A percentile compares a stretch with the other conserved stretches of the same genome.
Conservation (phyloP, 2,797 vertebrate species). For the Discoglossus pictus region DNA sequence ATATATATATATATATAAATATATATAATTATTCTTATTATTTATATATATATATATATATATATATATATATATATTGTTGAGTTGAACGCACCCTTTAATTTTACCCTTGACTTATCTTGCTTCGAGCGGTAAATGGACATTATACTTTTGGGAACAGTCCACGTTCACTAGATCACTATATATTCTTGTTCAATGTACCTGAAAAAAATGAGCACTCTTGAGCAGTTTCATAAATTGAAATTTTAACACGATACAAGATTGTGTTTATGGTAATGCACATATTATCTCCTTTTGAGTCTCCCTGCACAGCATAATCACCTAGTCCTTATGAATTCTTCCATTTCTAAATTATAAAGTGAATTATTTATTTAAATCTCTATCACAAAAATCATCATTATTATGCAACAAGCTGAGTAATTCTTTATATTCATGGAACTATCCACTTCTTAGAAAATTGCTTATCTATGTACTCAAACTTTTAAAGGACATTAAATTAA, state of each 20-base stretch:
- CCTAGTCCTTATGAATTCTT: constrained; percentile 10
- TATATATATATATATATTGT: not conserved
- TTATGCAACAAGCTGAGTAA: constrained; percentile 11
- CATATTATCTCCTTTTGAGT: constrained; percentile 42
- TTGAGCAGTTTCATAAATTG: constrained; percentile 47
- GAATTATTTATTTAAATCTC: constrained; percentile 41
- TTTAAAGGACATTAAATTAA: constrained; percentile 7
- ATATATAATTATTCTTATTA: constrained; percentile 1
- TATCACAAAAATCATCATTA: constrained; percentile 15
- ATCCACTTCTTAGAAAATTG: not conserved
- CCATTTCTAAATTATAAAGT: constrained; percentile 28
- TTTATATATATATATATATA: not conserved
- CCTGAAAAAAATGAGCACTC: constrained; percentile 42
- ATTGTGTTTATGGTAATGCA: constrained; percentile 50
- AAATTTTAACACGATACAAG: constrained; percentile 38
- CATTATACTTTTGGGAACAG: constrained; percentile 48
- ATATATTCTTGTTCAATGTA: constrained; percentile 46
- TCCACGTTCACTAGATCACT: constrained; percentile 40
- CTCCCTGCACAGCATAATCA: constrained; percentile 30
- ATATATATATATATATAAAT: not conserved
- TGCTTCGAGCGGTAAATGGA: constrained; percentile 35
- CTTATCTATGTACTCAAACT: constrained; percentile 3
- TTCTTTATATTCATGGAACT: constrained; percentile 1
- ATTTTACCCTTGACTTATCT: constrained; percentile 49
- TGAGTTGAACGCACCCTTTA: constrained; percentile 23